Evolutionary conservation across 2,113 vertebrate species (phyloP), one percentile per base, ranked within the genome.

Genomic region (Vimba vimba): DNA sequence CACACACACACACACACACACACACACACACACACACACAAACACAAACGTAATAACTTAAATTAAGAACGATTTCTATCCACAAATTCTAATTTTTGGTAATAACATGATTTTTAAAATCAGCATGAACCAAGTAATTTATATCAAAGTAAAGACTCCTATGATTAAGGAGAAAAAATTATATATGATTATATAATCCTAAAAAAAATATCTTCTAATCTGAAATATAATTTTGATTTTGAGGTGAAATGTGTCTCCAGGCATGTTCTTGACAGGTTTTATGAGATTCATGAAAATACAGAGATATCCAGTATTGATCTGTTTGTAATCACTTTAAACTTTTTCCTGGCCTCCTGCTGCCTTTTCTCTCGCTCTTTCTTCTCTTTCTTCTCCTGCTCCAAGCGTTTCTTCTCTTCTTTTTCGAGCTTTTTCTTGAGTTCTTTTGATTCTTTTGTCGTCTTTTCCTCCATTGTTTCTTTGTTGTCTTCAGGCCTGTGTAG

Each of bases 351-450:
- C 82, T 96, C 96, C 17, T 94, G 93, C 27, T 97, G 95, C 89
- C 94, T 96, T 89, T 95, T 96, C 87, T 96, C 96, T 88, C 92
- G 93, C 80, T 95, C 94, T 64, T 92, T 96, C 83, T 96, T 95
- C 78, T 95, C 94, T 83, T 95, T 96, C 87, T 94, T 95, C 68
- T 95, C 94, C 66, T 94, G 92, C 12, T 95, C 94, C 60, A 92
- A 78, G 87, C 88, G 91, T 91, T 89, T 95, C 89, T 86, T 86
- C 25, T 95, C 94, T 81, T 94, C 92, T 30, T 95, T 95, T 30
- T 94, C 94, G 0, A 7, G 5, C 82, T 92, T 96, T 64, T 92
- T 95, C 27, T 93, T 93, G 82, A 92, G 96, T 57, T 91, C 95
- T 21, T 93, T 93, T 85, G 92, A 90, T 60, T 89, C 89, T 45